Base-by-base conservation (phyloP, 1,140 invertebrate genomes). In the Nymphalis io region DNA sequence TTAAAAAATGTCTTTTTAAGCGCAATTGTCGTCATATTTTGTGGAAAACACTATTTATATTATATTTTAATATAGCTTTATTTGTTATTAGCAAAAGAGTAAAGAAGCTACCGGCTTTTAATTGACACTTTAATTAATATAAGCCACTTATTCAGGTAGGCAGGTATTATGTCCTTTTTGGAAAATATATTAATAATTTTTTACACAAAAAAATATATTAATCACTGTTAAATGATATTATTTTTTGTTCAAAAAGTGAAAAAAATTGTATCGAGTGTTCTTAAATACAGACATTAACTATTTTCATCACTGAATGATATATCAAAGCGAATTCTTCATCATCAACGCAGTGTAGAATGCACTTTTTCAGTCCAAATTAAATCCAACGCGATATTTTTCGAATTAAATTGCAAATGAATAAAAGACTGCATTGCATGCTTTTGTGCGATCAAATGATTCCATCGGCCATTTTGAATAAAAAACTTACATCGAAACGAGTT, bases 381-480 rank as follows among this genome's bases (percentile, higher is more conserved):
- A 60, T 55, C 48, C 66, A 60, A 60, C 44, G 61, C 58, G 48
- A 68, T 60, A 61, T 60, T 53, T n/a, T 61, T 55, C 66, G 48
- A 61, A 55, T 60, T 68, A 53, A 60, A 60, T 46, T 68, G 59
- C 46, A 55, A 68, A 60, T 68, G 58, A 61, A 68, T 61, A 68
- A 68, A 68, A 68, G 58, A 68, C 59, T 60, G 59, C 46, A 53
- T 23, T 23, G 57, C 65, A 60, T 61, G 66, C 66, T 61, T 60
- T 68, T 68, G 59, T 61, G 33, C 66, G 66, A 68, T 44, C 59
- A 61, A 68, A 68, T 68, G 66, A 68, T 68, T 60, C 44, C 38
- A 40, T 64, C 61, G 20, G 48, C 61, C 12, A 39, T 51, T 64
- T 40, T 64, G 61, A 68, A 60, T 68, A 53, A 60, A 68, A 68